These are phyloP conservation scores for Eptesicus fuscus DNA, from an alignment of 2,113 vertebrate species.

Conservation along the genomic window DNA sequence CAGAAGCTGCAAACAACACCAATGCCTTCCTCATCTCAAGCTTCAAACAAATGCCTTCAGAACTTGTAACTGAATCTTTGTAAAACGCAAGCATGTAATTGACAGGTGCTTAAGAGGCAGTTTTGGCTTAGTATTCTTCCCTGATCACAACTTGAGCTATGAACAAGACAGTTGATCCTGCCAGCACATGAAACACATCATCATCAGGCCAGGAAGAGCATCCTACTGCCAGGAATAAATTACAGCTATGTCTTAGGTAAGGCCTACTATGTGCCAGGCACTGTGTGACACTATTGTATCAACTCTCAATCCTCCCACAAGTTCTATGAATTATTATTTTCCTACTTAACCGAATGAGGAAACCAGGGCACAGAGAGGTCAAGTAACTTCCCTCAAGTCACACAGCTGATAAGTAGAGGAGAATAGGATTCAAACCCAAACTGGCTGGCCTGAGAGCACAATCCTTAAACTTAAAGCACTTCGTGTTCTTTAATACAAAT, in stretches of 20 bases:
- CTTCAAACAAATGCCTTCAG: not conserved
- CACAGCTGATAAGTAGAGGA: not conserved
- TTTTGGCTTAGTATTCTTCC: not conserved
- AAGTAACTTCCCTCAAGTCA: not conserved
- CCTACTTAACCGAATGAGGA: not conserved
- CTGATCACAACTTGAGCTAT: not conserved
- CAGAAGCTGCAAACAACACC: not conserved
- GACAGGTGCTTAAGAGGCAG: not conserved
- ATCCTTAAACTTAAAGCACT: not conserved
- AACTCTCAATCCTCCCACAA: not conserved
- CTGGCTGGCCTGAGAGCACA: not conserved
- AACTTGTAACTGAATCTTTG: not conserved
- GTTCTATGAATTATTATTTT: not conserved
- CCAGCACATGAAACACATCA: not conserved
- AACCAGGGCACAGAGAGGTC: not conserved
- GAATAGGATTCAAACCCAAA: not conserved
- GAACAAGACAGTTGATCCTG: not conserved
- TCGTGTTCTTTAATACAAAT: not conserved
- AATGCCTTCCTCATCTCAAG: rapidly evolving
- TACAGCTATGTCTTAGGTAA: not conserved
- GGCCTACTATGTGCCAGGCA: not conserved
- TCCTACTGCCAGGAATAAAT: not conserved
- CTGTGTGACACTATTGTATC: not conserved
- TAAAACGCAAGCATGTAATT: not conserved
- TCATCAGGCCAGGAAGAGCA: not conserved